These are phyloP conservation scores for Plagodis pulveraria DNA, from an alignment of 2,888 invertebrate genomes.

Conservation along the genomic window DNA sequence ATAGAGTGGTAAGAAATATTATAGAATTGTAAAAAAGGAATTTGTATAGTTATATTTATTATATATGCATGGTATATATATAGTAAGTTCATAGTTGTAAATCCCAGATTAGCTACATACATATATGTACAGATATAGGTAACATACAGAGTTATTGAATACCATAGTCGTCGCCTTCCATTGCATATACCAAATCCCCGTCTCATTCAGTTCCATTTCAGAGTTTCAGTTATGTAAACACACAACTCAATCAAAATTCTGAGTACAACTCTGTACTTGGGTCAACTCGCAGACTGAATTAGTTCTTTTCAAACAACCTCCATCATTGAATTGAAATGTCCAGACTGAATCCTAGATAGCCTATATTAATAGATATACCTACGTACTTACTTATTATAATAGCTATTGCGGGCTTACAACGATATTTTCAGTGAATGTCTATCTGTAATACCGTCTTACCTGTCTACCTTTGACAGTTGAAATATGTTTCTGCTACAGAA, in stretches of 20 bases:
- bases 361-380: conserved; percentile 16
- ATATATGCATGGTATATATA: too few relatives aligned
- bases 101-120: too few relatives aligned
- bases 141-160: too few relatives aligned
- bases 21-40: too few relatives aligned
- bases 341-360: conserved; percentile 56
- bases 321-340: conserved; percentile 75
- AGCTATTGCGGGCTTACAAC: conserved; percentile 39
- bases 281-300: conserved; percentile 72
- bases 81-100: too few relatives aligned
- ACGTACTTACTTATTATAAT: conserved; percentile 30
- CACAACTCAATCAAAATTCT: conserved; percentile 9
- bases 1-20: too few relatives aligned
- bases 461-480: background rate
- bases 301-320: conserved; percentile 76
- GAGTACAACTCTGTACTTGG: conserved; percentile 37
- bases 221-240: background rate
- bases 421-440: conserved; percentile 25
- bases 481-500: too few relatives aligned
- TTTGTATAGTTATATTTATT: too few relatives aligned
- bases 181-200: too few relatives aligned
- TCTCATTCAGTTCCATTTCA: too few relatives aligned
- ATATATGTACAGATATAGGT: too few relatives aligned
- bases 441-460: background rate
- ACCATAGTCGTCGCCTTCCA: too few relatives aligned